These are phyloP conservation scores for Brachionus angularis DNA, from an alignment of 1,140 invertebrate genomes.

Conservation along the genomic window DNA sequence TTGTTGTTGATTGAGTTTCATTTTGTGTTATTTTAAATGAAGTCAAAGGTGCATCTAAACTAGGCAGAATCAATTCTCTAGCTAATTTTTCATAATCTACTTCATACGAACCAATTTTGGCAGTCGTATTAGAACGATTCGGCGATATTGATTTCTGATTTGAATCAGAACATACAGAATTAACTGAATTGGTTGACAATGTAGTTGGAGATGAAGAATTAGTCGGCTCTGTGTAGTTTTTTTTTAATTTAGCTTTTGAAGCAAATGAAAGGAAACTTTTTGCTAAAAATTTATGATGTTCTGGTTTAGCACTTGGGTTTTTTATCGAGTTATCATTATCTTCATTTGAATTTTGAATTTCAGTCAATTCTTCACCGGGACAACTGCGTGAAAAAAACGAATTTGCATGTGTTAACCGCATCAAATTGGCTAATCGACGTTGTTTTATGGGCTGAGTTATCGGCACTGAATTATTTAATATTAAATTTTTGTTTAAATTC, in stretches of 20 bases:
- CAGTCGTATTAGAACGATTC: not conserved
- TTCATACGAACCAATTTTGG: constrained; percentile 37
- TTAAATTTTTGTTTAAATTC: not conserved
- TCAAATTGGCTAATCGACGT: constrained; percentile 12
- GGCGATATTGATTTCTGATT: too few species aligned
- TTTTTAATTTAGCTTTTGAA: not conserved
- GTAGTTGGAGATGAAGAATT: not conserved
- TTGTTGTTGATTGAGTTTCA: not conserved
- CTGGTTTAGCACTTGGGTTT: not conserved
- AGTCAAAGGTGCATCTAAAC: constrained; percentile 7
- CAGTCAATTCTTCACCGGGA: constrained; percentile 32
- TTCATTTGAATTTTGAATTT: not conserved
- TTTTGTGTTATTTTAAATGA: too few species aligned
- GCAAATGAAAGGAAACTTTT: constrained; percentile 20
- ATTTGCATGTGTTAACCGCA: not conserved
- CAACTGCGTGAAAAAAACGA: constrained; percentile 39
- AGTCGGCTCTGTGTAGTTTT: not conserved
- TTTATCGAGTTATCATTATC: not conserved
- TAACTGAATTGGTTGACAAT: not conserved
- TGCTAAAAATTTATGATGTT: not conserved
- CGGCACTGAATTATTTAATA: constrained; percentile 28
- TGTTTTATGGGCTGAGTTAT: not conserved
- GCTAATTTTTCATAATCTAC: constrained; percentile 41
- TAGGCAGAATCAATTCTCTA: constrained; percentile 14
- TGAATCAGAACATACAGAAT: constrained; percentile 19